Evolutionary conservation across 2,113 vertebrate genomes (phyloP).

Genomic region (Coreoperca whiteheadi): DNA sequence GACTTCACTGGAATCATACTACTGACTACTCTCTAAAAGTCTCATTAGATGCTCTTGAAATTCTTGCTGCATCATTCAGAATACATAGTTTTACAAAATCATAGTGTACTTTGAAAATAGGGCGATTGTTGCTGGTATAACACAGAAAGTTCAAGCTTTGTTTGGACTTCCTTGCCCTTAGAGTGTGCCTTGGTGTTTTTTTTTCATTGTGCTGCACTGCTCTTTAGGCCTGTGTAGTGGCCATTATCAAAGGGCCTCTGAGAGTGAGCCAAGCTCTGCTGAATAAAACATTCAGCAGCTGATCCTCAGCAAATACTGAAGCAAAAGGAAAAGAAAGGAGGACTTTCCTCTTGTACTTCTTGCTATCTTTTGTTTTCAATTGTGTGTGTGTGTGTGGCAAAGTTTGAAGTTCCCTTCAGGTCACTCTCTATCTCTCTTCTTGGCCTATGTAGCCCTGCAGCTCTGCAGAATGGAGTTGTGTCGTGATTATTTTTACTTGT

Average conservation of each 20-base stretch:
- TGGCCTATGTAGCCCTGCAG: constrained; percentile 54
- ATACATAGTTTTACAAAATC: constrained; percentile 2
- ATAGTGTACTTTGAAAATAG: background rate
- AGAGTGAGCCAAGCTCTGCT: constrained; percentile 54
- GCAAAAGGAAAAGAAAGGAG: constrained; percentile 38
- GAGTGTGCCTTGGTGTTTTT: background rate
- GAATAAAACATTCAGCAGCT: constrained; percentile 75
- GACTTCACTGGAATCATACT: background rate
- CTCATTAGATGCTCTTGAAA: constrained; percentile 12
- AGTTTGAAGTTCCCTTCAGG: constrained; percentile 48
- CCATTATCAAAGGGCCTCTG: constrained; percentile 56
- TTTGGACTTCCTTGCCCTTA: constrained; percentile 31
- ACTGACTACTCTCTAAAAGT: background rate
- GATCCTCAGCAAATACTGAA: constrained; percentile 57
- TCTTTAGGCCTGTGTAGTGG: constrained; percentile 28
- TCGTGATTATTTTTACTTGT: constrained; percentile 65
- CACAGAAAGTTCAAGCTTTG: background rate
- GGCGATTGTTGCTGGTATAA: constrained; percentile 23
- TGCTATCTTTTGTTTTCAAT: constrained; percentile 33
- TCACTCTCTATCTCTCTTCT: constrained; percentile 42
- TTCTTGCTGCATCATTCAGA: background rate
- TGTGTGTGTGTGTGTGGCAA: constrained; percentile 24
- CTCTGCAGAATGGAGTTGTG: constrained; percentile 53
- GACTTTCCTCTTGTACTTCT: constrained; percentile 41
- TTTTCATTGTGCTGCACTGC: constrained; percentile 23